Percentiles rank a stretch among this genome's conserved stretches.
Conservation (phyloP, 2,888 invertebrate species). For the Pyrochroa serraticornis region DNA sequence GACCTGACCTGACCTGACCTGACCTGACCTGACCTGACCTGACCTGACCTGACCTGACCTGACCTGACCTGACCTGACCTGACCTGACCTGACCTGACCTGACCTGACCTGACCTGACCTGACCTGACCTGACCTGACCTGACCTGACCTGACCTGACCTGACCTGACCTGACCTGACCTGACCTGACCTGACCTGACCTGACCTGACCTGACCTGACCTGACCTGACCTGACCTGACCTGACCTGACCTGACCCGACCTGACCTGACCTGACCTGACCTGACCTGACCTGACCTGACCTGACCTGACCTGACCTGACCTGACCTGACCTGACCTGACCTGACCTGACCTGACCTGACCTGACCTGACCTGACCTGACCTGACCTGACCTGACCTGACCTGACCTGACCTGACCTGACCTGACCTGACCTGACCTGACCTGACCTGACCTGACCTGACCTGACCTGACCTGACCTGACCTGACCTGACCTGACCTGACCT, state of each 20-base stretch:
- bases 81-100: slow-evolving; percentile 59
- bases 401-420: slow-evolving; percentile 21
- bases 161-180: slow-evolving; percentile 29
- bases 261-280: slow-evolving; percentile 24
- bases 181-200: slow-evolving; percentile 45
- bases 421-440: slow-evolving; percentile 23
- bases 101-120: slow-evolving; percentile 59
- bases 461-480: slow-evolving; percentile 29
- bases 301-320: slow-evolving; percentile 28
- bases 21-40: slow-evolving; percentile 52
- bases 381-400: slow-evolving; percentile 30
- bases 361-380: slow-evolving; percentile 30
- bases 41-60: slow-evolving; percentile 64
- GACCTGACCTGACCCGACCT: slow-evolving; percentile 24
- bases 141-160: slow-evolving; percentile 25
- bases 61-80: slow-evolving; percentile 58
- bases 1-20: slow-evolving; percentile 27
- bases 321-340: slow-evolving; percentile 30
- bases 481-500: slow-evolving; percentile 28
- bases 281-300: slow-evolving; percentile 24
- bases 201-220: slow-evolving; percentile 25
- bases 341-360: slow-evolving; percentile 30
- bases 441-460: slow-evolving; percentile 28
- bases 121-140: slow-evolving; percentile 46
- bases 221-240: slow-evolving; percentile 24